Base-by-base conservation (phyloP, 37 sponge, comb jelly and placozoan species). In the Corticium candelabrum region DNA sequence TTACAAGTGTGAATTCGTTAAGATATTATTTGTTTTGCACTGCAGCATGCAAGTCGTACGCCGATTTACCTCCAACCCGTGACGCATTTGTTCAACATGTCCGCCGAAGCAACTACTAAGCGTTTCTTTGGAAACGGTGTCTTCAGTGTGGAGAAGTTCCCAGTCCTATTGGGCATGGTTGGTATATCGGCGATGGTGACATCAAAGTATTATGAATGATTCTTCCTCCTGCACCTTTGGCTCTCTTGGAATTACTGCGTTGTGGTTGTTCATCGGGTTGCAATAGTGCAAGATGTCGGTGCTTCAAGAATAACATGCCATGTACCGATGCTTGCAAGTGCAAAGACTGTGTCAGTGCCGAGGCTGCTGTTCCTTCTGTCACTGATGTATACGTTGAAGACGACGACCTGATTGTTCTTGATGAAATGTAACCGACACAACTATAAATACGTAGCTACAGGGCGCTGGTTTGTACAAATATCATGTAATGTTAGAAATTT, bases 321-420 rank as follows among this genome's bases (percentile, higher is more conserved):
- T 70, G 73, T 32, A 70, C 73, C 31, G 73, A 70, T 70, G 73
- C 31, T 32, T 70, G 73, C 36, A 70, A 7, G 7, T 70, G 73
- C 62, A 50, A 21, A 27, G 62, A 50, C 62, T 50, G 62, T n/a
- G n/a, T n/a, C n/a, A n/a, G n/a, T n/a, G n/a, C n/a, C n/a, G n/a
- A n/a, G n/a, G n/a, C n/a, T n/a, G n/a, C n/a, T n/a, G n/a, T n/a
- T n/a, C n/a, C n/a, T n/a, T n/a, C n/a, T n/a, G n/a, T n/a, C n/a
- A n/a, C n/a, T n/a, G n/a, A n/a, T n/a, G n/a, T n/a, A n/a, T n/a
- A n/a, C n/a, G n/a, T n/a, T n/a, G n/a, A n/a, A n/a, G n/a, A n/a
- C n/a, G n/a, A n/a, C n/a, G n/a, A n/a, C n/a, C n/a, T n/a, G n/a
- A n/a, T n/a, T n/a, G n/a, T n/a, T n/a, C n/a, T n/a, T n/a, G n/a